Evolutionary conservation across 2,797 vertebrate species (phyloP).

Genomic region (Chaetophractus vellerosus): DNA sequence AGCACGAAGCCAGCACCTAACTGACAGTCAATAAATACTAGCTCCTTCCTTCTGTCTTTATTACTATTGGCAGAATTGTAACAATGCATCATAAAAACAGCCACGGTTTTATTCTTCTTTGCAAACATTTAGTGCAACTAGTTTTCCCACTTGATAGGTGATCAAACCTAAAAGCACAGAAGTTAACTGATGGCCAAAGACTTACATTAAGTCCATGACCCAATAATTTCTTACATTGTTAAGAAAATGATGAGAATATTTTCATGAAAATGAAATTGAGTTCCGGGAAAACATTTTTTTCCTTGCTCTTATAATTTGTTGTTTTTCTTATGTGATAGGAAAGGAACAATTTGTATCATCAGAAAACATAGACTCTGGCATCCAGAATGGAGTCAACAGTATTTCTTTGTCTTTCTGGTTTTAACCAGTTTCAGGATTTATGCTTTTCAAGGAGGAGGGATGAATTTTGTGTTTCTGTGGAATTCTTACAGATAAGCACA

Average conservation of each 20-base stretch:
- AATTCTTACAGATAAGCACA: conserved; percentile 78
- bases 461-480: conserved; percentile 52
- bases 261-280: conserved; percentile 32
- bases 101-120: neutral
- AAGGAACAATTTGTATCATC: conserved; percentile 72
- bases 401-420: conserved; percentile 66
- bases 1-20: neutral
- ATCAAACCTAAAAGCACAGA: neutral
- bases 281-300: conserved; percentile 55
- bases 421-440: conserved; percentile 63
- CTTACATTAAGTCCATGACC: conserved; percentile 16
- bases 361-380: conserved; percentile 69
- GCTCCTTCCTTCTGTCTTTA: neutral
- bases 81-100: neutral
- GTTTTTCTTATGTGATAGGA: conserved; percentile 59
- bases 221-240: conserved; percentile 47
- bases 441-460: conserved; percentile 68
- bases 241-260: conserved; percentile 37
- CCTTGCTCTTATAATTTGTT: conserved; percentile 65
- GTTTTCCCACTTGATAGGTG: conserved; percentile 24
- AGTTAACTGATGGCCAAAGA: neutral
- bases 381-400: conserved; percentile 43
- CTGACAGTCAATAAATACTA: neutral
- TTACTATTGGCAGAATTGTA: neutral
- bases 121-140: conserved; percentile 23